These are phyloP conservation scores for Alfaro cultratus DNA, from an alignment of 2,797 vertebrate species.

Conservation along the genomic window DNA sequence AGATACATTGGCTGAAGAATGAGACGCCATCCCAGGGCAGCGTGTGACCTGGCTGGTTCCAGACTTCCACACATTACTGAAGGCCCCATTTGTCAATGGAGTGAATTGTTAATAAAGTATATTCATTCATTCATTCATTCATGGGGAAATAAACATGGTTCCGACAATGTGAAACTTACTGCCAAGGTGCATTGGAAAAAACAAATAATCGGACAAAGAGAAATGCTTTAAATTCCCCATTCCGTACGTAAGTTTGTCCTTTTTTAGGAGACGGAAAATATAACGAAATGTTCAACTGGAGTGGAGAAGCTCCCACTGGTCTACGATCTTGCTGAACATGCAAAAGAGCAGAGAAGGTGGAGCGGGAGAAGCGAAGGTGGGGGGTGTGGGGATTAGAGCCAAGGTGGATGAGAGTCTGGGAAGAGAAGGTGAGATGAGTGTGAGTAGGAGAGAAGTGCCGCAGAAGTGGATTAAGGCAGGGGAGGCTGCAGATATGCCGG, in stretches of 20 bases:
- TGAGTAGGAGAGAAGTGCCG: slow-evolving; percentile 59
- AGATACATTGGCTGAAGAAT: background rate
- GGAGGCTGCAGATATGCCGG: slow-evolving; percentile 57
- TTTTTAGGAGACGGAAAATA: slow-evolving; percentile 27
- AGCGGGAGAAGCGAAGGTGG: slow-evolving; percentile 35
- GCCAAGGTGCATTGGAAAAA: background rate
- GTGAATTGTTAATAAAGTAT: background rate
- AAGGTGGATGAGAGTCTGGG: slow-evolving; percentile 65
- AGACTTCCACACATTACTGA: background rate
- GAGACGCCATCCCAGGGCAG: background rate
- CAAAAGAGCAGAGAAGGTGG: slow-evolving; percentile 55
- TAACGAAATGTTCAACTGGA: slow-evolving; percentile 41
- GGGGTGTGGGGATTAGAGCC: slow-evolving; percentile 48
- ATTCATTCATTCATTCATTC: background rate
- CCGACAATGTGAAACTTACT: background rate
- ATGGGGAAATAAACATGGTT: background rate
- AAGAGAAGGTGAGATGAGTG: slow-evolving; percentile 62
- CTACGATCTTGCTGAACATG: slow-evolving; percentile 66
- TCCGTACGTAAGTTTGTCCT: background rate
- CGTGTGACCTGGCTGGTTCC: background rate
- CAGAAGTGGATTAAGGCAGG: slow-evolving; percentile 68
- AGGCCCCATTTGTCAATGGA: background rate
- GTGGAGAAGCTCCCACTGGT: slow-evolving; percentile 61
- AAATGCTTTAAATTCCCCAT: slow-evolving; percentile 16
- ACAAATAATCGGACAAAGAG: background rate